Evolutionary conservation across 1,140 invertebrate genomes (phyloP), one percentile per base, ranked within the genome.

Genomic region (Amyelois transitella): DNA sequence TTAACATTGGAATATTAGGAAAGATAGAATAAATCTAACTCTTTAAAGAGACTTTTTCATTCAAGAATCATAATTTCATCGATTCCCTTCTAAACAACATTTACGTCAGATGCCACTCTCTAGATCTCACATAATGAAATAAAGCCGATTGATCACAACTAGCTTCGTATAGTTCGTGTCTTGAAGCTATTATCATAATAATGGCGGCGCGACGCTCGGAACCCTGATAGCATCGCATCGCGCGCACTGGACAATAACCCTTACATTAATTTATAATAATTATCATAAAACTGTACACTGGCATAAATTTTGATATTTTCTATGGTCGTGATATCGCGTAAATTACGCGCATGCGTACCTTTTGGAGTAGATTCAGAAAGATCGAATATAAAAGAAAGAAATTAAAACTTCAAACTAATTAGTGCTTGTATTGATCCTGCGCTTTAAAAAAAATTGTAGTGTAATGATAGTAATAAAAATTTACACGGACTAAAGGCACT

Each of bases 171-270:
- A 70, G 66, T 81, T 84, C 81, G 77, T 84, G 81, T 82, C 74
- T 75, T 52, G 62, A 64, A 62, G 75, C 74, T 69, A 81, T 84
- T 84, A 84, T 82, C 77, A 81, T 81, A 82, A 81, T 72, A 71
- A 68, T 60, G 61, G 43, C 71, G 80, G 76, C 76, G 78, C 81
- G 81, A 84, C 81, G 76, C 69, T 75, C 69, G 78, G 74, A 81
- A 83, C 51, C 66, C 49, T 71, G 81, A 84, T 84, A 84, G 64
- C 69, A 84, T 84, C 81, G 69, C 67, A 81, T 81, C 76, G 78
- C 78, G 78, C 73, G 66, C 75, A 72, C 66, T 84, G 81, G 81
- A 84, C 81, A 84, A 84, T 81, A 80, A 80, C 77, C 81, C 74
- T 82, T 72, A 76, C 69, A 69, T 76, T 77, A 68, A 81, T 80